Base-by-base conservation (phyloP, 2,113 vertebrate species). In the rabbit (Oryctolagus cuniculus) region DNA sequence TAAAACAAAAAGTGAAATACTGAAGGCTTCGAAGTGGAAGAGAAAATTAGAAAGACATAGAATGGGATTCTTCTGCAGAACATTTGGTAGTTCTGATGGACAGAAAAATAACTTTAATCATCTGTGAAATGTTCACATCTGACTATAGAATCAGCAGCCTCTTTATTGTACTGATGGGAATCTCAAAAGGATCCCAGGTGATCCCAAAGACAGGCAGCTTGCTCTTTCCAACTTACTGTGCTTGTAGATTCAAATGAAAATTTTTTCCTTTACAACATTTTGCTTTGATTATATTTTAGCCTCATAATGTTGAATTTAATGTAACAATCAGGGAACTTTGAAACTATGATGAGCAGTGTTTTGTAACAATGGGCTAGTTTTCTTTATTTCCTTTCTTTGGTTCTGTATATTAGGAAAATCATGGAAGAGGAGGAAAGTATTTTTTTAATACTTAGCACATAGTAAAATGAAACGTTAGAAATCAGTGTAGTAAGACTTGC, bases 181-280 rank as follows among this genome's bases (percentile, higher is more conserved):
- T 61, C 3, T 53, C 3, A 2, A 38, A 19, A 78, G 58, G 9
- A 70, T 10, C 11, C 11, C 3, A 70, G 24, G n/a, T 16, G 58
- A 16, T 64, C 24, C 1, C 38, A 5, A 0, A 29, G 5, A 2
- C 0, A 21, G 2, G 22, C 53, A 36, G 0, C 0, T n/a, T 55
- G 4, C 21, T 67, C n/a, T 3, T 55, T 53, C 34, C 36, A 55
- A 80, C 24, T 79, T 79, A 12, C 3, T 38, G 9, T 38, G 5
- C 27, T 7, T 58, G 1, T 49, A 31, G 19, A 53, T 84, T 75
- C 72, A 95, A 19, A 53, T 80, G 4, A 87, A n/a, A 24, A 63
- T 38, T 53, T 80, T 80, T 12, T 84, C 17, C 31, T 17, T 73
- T 36, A 1, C 11, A 77, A 21, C 4, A 66, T 78, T 55, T 84